Evolutionary conservation across 2,888 invertebrate species (phyloP), one percentile per base, ranked within the genome.

Genomic region (Antheraea assamensis): DNA sequence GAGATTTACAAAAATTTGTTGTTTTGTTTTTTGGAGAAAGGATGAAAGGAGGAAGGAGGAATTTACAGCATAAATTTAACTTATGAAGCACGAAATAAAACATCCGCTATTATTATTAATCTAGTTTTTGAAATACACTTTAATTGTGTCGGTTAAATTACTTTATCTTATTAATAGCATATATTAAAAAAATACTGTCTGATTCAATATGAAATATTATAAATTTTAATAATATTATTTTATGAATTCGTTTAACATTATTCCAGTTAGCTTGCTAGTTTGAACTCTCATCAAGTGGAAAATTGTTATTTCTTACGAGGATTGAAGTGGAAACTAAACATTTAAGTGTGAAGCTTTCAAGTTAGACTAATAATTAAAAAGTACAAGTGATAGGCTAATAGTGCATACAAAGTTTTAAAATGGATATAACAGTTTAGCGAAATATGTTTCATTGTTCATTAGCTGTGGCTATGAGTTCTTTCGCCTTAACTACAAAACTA

Each of bases 281-380:
- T 68, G 68, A 19, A 15, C 27, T 68, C 35, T 47, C 35, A 55
- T 70, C 35, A 70, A 70, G 30, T 73, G 55, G 35, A 27, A 73
- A 73, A 35, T 66, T 73, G 70, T 73, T 70, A 42, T 73, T 73
- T 73, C 72, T 27, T 42, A 58, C 42, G 17, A 42, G 55, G 31
- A 58, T 55, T 74, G n/a, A 71, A 74, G 74, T 71, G 68, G 55
- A 71, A 71, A 21, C 71, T 71, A 74, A 74, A 74, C 71, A 74
- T 74, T 71, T 21, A 72, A 73, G 72, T 74, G 52, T 74, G 71
- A 72, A 71, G 71, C 71, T 70, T 64, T 71, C 42, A 72, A 75
- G 77, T 77, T 72, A 66, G 61, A 76, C 74, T 72, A 64, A 61
- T 73, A 71, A 72, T 8, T 24, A 52, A 19, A 24, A 15, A 17